Evolutionary conservation across 1,140 invertebrate species (phyloP).

Genomic region (Aphaenogaster floridana): DNA sequence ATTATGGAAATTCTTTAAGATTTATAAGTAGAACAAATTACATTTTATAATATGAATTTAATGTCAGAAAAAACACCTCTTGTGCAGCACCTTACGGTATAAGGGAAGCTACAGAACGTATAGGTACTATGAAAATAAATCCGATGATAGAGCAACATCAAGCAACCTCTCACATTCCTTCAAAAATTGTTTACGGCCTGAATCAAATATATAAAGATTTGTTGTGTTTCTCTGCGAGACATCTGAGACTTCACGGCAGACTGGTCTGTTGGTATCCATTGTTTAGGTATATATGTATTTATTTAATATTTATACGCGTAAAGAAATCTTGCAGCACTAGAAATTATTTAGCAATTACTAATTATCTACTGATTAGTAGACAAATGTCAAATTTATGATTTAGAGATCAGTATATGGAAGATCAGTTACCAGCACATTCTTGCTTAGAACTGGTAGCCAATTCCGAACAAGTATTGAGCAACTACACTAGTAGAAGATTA

Average conservation of each 20-base stretch:
- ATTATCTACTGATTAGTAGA: slow-evolving; percentile 59
- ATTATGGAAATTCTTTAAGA: slow-evolving; percentile 8
- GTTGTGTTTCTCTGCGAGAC: slow-evolving; percentile 92
- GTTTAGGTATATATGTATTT: slow-evolving; percentile 88
- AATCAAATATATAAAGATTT: slow-evolving; percentile 94
- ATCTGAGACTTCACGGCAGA: slow-evolving; percentile 92
- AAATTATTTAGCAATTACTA: not conserved
- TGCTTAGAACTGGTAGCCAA: slow-evolving; percentile 93
- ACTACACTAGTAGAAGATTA: slow-evolving; percentile 92
- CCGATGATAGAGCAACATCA: slow-evolving; percentile 89
- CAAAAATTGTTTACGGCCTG: slow-evolving; percentile 95
- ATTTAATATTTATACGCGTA: not conserved
- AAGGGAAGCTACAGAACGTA: slow-evolving; percentile 94
- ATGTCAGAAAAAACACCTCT: slow-evolving; percentile 59
- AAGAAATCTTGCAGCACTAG: not conserved
- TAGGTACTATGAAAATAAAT: slow-evolving; percentile 91
- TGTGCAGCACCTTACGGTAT: slow-evolving; percentile 97
- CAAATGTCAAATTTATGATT: slow-evolving; percentile 75
- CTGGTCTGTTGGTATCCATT: slow-evolving; percentile 98
- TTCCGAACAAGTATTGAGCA: slow-evolving; percentile 94
- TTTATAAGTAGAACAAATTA: slow-evolving; percentile 1
- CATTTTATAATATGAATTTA: slow-evolving; percentile 25
- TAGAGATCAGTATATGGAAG: slow-evolving; percentile 92
- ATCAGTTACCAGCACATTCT: slow-evolving; percentile 92
- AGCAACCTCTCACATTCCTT: slow-evolving; percentile 91